A percentile compares a stretch with the other conserved stretches of the same genome.
Evolutionary conservation across 1,140 invertebrate genomes (phyloP).

Genomic region (Wiebesia pumilae): DNA sequence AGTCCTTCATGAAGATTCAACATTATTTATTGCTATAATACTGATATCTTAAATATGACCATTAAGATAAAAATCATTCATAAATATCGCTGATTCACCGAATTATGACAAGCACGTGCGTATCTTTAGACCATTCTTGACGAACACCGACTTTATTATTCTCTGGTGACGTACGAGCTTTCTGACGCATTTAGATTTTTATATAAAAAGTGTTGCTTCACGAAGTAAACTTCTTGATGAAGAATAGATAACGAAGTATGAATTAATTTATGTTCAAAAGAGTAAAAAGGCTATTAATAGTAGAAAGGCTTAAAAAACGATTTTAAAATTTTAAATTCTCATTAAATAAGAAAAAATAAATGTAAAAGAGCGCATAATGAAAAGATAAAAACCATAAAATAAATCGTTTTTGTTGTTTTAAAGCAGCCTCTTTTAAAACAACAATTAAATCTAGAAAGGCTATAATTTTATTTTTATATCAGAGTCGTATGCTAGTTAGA

Average conservation of each 20-base stretch:
- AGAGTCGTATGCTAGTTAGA: constrained; percentile 1
- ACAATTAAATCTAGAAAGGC: background rate
- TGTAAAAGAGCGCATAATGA: background rate
- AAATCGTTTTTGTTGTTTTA: background rate
- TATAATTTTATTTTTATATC: constrained; percentile 13
- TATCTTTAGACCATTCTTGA: background rate
- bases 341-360: background rate
- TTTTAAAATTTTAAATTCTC: background rate
- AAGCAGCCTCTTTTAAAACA: background rate
- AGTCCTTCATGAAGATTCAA: background rate
- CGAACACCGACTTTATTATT: background rate
- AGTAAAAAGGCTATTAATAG: background rate
- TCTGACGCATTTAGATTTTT: background rate
- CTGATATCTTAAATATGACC: background rate
- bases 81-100: background rate
- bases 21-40: background rate
- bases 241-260: background rate
- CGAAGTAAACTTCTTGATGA: background rate
- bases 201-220: background rate
- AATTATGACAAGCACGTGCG: background rate
- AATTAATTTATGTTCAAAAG: background rate
- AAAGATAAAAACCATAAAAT: too few relatives aligned
- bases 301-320: background rate
- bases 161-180: background rate
- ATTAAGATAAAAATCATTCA: background rate